Evolutionary conservation across 2,888 invertebrate genomes (phyloP), one percentile per base, ranked within the genome.

Genomic region (Pyralis farinalis): DNA sequence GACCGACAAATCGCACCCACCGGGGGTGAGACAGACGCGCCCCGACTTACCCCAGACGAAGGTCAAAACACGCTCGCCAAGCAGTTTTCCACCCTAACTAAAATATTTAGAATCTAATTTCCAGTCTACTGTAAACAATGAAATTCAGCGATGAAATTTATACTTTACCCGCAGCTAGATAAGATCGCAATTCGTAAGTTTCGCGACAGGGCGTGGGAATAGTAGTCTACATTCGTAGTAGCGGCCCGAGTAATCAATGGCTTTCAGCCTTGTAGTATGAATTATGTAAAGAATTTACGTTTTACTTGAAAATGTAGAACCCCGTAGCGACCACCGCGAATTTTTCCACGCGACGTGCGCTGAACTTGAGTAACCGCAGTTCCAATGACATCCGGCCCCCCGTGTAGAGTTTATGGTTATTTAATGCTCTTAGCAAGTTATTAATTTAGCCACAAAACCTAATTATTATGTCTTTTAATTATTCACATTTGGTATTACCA

Each of bases 201-300:
- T 51, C 46, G 53, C 52, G 58, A 53, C 62, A 53, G 57, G 50
- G 16, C 16, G 16, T 16, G 16, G 16, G 7, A 32, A 36, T 65
- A 67, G 60, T 31, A 20, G 36, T 8, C 20, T 20, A 29, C 64
- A 63, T 57, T 58, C 54, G 49, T 59, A 56, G 62, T 63, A 63
- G 66, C 55, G 61, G 58, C 64, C 47, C 60, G 62, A 53, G 63
- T 62, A 82, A 85, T 84, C 85, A 84, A 84, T 84, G 84, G 74
- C 63, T 66, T 65, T 62, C 63, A 70, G 70, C 65, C 61, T 50
- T 55, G 54, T n/a, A n/a, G n/a, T 61, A 80, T 81, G 75, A 78
- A 79, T 79, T 69, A 76, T 77, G 72, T 73, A 77, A 72, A 58
- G 61, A 53, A 57, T 58, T 60, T 63, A 67, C 64, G 63, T 57